Evolutionary conservation across 2,113 vertebrate genomes (phyloP), one percentile per base, ranked within the genome.

Genomic region (Toxostoma redivivum): DNA sequence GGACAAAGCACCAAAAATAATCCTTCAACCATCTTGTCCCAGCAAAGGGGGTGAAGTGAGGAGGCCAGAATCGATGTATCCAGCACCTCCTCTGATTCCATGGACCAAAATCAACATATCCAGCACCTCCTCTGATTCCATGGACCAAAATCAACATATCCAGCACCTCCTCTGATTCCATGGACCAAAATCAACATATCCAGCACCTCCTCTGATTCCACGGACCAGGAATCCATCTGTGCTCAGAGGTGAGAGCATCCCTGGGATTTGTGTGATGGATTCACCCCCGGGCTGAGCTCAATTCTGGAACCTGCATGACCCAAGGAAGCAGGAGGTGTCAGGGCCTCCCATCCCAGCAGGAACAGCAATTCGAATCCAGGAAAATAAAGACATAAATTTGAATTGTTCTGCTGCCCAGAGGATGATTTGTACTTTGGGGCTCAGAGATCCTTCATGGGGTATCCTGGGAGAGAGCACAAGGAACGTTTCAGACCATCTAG

Each of bases 1-100:
- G 76, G 83, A 58, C 64, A 81, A 80, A 81, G 23, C 30, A 54
- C 84, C 50, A 42, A 90, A 92, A 95, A 81, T 76, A 81, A 65
- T 51, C 27, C 53, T 76, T 15, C 17, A 86, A 45, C 42, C 15
- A 25, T 17, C 48, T 14, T 69, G 37, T 25, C 71, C 42, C n/a
- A n/a, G 78, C 19, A 35, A 58, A 83, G 13, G 16, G 35, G 23
- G 15, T 53, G 79, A 70, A 58, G 11, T 19, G 35, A 66, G 54
- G 70, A 89, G 54, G 24, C 79, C 24, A 37, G 48, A 60, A 45
- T 64, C 10, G 4, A 10, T 14, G 51, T 20, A 15, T 11, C 61
- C 69, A 78, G 2, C 57, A 40, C 4, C 27, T 74, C 12, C 47
- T 77, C 53, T 0, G 3, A 23, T 66, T 61, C 51, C 74, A 9